phyloP scores from a whole-genome alignment of 1,140 invertebrate genomes.

The Zaprionus ghesquierei region DNA sequence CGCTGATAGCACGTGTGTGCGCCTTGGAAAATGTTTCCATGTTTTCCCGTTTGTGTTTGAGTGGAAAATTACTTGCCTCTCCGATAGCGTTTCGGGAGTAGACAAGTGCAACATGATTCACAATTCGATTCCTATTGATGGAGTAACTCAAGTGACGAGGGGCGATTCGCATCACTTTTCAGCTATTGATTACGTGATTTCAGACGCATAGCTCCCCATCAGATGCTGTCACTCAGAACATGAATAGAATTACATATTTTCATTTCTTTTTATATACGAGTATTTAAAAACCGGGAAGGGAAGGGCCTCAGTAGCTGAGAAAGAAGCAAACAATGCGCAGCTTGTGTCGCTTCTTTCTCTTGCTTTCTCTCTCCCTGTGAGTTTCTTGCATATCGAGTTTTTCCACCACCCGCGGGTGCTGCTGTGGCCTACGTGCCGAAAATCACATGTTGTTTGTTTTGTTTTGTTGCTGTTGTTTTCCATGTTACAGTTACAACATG shows the following conservation, averaged over 20 bases:
- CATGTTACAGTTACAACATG: conserved; percentile 36
- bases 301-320: background rate
- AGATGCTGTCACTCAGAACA: background rate
- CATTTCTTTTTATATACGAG: background rate
- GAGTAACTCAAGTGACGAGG: background rate
- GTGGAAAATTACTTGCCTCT: conserved; percentile 30
- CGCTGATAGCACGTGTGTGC: conserved; percentile 20
- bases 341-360: conserved; percentile 6
- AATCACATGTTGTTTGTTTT: conserved; percentile 77
- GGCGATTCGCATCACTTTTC: background rate
- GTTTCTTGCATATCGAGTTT: conserved; percentile 36
- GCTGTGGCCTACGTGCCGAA: conserved; percentile 73
- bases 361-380: conserved; percentile 3
- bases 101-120: conserved; percentile 25
- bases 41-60: conserved; percentile 7
- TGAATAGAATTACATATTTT: conserved; percentile 3
- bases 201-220: background rate
- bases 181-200: conserved; percentile 14
- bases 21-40: conserved; percentile 9
- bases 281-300: background rate
- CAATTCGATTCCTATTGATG: background rate
- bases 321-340: conserved; percentile 19
- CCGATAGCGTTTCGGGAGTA: background rate
- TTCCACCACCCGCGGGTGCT: conserved; percentile 37
- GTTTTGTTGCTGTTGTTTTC: conserved; percentile 28